These are phyloP conservation scores for Tiaroga cobitis DNA, from an alignment of 2,797 vertebrate species.

Conservation along the genomic window DNA sequence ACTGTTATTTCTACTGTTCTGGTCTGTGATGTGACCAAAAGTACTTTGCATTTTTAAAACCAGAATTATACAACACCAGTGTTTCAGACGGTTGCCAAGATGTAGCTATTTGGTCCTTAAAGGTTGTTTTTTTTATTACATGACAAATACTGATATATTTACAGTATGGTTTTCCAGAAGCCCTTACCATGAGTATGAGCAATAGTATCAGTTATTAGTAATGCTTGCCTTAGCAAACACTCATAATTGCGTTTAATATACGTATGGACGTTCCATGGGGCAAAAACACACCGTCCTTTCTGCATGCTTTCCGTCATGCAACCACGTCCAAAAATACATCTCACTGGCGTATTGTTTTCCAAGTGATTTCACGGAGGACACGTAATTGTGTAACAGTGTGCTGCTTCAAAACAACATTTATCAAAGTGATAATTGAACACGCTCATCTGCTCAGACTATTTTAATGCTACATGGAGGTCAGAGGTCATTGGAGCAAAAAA, in stretches of 20 bases:
- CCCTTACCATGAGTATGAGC: neutral
- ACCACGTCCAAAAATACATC: conserved; percentile 48
- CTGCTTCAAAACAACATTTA: conserved; percentile 46
- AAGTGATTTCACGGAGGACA: conserved; percentile 43
- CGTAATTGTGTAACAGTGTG: conserved; percentile 46
- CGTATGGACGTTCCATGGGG: no score
- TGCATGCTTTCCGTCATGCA: conserved; percentile 8
- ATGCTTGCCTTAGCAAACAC: neutral
- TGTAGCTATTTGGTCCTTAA: neutral
- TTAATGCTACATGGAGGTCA: conserved; percentile 56
- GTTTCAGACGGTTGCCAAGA: neutral
- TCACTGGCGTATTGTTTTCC: conserved; percentile 39
- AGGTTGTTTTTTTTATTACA: neutral
- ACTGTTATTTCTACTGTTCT: neutral
- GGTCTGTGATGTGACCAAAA: neutral
- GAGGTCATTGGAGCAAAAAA: conserved; percentile 52
- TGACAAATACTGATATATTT: neutral
- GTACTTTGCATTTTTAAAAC: neutral
- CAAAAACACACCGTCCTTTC: conserved; percentile 7
- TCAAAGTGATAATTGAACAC: conserved; percentile 65
- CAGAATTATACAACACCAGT: neutral
- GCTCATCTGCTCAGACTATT: conserved; percentile 60
- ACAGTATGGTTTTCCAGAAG: neutral
- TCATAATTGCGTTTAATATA: neutral
- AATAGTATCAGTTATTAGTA: neutral